Evolutionary conservation across 2,888 invertebrate genomes (phyloP), one percentile per base, ranked within the genome.

Genomic region (Portevinia maculata): DNA sequence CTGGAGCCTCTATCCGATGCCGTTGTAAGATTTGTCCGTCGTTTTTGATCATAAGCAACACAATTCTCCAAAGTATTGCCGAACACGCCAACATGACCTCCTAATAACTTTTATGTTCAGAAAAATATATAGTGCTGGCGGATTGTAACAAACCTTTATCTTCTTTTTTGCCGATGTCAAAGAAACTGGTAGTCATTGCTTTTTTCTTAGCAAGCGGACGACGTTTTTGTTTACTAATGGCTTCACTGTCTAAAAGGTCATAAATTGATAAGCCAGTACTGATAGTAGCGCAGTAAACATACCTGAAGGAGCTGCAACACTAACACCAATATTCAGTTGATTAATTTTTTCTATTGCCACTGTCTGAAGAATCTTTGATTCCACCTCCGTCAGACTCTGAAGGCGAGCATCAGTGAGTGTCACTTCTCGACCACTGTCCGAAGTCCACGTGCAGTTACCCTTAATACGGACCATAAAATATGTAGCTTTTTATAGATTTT

Each of bases 151-250:
- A 15, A 89, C 89, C 86, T 64, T 87, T 86, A 85, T 94, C 95
- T 86, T 95, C 95, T 76, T 95, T 95, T 86, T 94, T 93, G 86
- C 94, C 94, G 84, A 94, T 92, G 89, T 96, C 96, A 89, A 97
- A 96, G 91, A 97, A 95, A 71, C 96, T 94, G 0, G 97, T 97
- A 41, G 98, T 97, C 70, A 97, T 93, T 0, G 97, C 96, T 89
- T 97, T 96, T 89, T 96, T 93, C 90, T 97, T 98, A 85, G 97
- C 92, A 89, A 96, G 94, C 0, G 96, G 94, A 81, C 95, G 92
- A 84, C 96, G 92, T 90, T 97, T 97, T 1, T 95, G 94, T 37
- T 83, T 83, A 6, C 37, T 34, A 2, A 30, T 11, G 21, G 13
- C 62, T 7, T 87, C 86, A 13, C 85, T 59, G 55, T 87, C 89